Evolutionary conservation across 2,888 invertebrate species (phyloP), one percentile per base, ranked within the genome.

Genomic region (Malthinus seriepunctatus): DNA sequence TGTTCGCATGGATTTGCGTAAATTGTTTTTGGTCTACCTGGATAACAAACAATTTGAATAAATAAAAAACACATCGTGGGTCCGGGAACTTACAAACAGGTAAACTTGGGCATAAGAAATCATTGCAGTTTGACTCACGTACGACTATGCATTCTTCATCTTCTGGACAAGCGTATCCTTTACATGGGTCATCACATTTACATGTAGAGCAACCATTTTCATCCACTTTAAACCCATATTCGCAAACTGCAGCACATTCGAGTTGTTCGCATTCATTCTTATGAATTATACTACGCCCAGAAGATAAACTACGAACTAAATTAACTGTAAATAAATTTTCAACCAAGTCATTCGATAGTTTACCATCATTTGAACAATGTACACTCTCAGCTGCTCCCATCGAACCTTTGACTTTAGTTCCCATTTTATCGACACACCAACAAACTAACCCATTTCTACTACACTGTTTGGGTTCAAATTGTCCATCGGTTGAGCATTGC

Each of bases 141-240:
- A 88, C 84, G 67, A 86, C 81, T 55, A 88, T 85, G 71, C 93
- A 93, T 71, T 89, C 89, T 58, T 91, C 88, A 9, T 86, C 88
- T 15, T 83, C 80, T 1, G 85, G 82, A 64, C 91, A 91, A 10
- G 85, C 83, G 75, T 85, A 91, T 33, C 90, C 90, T 57, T 89
- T 89, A 70, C 93, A 93, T 0, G 93, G 92, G 72, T 93, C 88
- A 48, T 91, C 89, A 72, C 93, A 93, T 75, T 92, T 91, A 73
- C 93, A 93, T 0, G 89, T 91, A 0, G 90, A 88, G 69, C 93
- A 93, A 0, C 91, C 92, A 48, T 85, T 82, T 6, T 80, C 76
- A 62, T 84, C 84, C 15, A 84, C 83, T 78, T 88, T 89, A 75
- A 91, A 93, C 0, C 93, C 93, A 68, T 91, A 93, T 74, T 93